A percentile compares a stretch with the other conserved stretches of the same genome.
These are phyloP conservation scores for Tetramorium alpestre DNA, from an alignment of 1,140 invertebrate genomes.

Conservation along the genomic window DNA sequence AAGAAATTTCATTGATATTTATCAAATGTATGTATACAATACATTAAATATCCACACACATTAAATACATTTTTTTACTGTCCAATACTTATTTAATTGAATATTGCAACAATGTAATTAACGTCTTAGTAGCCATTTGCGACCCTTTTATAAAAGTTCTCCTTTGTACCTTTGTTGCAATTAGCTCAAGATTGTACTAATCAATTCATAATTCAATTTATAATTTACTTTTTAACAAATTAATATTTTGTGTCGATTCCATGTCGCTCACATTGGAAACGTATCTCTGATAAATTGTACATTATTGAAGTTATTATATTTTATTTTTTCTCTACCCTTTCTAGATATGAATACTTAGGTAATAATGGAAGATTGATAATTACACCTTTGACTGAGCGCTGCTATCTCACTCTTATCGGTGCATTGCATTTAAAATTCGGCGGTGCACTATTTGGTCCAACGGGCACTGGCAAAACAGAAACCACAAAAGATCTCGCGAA, in stretches of 20 bases:
- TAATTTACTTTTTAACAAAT: not conserved
- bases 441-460: conserved; percentile 91
- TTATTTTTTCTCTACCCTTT: not conserved
- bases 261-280: not conserved
- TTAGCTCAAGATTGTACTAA: not conserved
- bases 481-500: conserved; percentile 92
- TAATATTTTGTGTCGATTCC: not conserved
- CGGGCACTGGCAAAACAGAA: conserved; percentile 92
- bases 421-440: conserved; percentile 90
- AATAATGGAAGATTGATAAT: conserved; percentile 91
- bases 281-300: not conserved
- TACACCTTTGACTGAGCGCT: conserved; percentile 92
- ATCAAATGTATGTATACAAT: too few species aligned
- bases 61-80: not conserved
- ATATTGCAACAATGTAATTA: not conserved
- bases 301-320: conserved; percentile 1
- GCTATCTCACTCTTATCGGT: conserved; percentile 90
- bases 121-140: not conserved
- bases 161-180: not conserved
- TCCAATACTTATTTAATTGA: not conserved
- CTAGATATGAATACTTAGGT: conserved; percentile 89
- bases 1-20: not conserved
- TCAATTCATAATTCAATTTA: not conserved
- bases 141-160: not conserved
- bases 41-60: not conserved